Percentiles rank a stretch among this genome's conserved stretches.
These are phyloP conservation scores for Drosophila mauritiana DNA, from an alignment of 1,140 invertebrate species.

Conservation along the genomic window DNA sequence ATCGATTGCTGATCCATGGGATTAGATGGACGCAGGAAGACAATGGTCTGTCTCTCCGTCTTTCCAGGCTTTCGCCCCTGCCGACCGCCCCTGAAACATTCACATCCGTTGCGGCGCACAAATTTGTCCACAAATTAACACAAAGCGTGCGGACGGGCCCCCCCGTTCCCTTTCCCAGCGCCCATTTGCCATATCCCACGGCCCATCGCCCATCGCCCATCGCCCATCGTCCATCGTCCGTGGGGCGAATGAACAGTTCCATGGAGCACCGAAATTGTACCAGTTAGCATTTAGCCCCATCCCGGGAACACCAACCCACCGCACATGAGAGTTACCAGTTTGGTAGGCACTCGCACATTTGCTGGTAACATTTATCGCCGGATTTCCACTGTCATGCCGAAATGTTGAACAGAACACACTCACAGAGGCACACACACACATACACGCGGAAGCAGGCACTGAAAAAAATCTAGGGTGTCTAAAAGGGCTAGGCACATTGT, in stretches of 20 bases:
- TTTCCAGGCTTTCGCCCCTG: background rate
- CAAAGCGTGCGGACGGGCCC: constrained; percentile 62
- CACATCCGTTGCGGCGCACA: constrained; percentile 72
- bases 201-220: too few species aligned
- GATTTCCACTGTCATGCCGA: constrained; percentile 82
- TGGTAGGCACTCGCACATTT: constrained; percentile 77
- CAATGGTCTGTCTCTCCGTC: constrained; percentile 38
- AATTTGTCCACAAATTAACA: constrained; percentile 83
- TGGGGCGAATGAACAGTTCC: constrained; percentile 17
- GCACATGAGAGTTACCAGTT: constrained; percentile 36
- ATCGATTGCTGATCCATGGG: constrained; percentile 79
- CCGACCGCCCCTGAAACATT: constrained; percentile 1
- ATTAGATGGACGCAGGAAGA: constrained; percentile 69
- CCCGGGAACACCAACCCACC: background rate
- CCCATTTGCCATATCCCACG: constrained; percentile 1
- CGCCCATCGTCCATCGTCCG: background rate
- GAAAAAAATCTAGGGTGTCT: background rate
- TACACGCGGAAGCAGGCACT: background rate
- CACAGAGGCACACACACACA: constrained; percentile 11
- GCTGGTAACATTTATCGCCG: constrained; percentile 82
- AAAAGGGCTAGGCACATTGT: too few species aligned
- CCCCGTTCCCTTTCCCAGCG: constrained; percentile 4
- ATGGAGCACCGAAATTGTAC: constrained; percentile 74
- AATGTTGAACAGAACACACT: constrained; percentile 64
- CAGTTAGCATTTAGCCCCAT: constrained; percentile 62